phyloP scores from a whole-genome alignment of 2,797 vertebrate species.

The Antennarius maculatus region DNA sequence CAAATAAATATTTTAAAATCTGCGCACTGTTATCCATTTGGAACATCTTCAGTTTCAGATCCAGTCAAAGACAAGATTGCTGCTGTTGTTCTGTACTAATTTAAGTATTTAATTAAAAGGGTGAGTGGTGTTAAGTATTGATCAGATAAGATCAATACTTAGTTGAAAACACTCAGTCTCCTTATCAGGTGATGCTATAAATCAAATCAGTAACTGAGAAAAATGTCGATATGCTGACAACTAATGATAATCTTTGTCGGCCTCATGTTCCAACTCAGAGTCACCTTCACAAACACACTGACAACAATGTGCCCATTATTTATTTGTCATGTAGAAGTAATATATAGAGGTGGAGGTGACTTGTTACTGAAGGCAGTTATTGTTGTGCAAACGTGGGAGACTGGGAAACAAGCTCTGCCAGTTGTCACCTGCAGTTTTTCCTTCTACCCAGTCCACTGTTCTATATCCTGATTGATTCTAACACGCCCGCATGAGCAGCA shows the following conservation, averaged over 20 bases:
- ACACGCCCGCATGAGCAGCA: constrained; percentile 23
- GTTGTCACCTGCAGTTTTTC: constrained; percentile 59
- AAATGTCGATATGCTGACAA: no score
- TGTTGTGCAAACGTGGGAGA: constrained; percentile 60
- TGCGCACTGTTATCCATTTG: not conserved
- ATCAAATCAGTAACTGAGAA: no score
- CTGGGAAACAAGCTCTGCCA: constrained; percentile 64
- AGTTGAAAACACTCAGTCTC: not conserved
- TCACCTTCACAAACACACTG: constrained; percentile 14
- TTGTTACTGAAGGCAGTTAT: constrained; percentile 53
- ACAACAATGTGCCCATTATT: constrained; percentile 35
- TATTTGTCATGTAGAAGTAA: constrained; percentile 3
- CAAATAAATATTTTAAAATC: not conserved
- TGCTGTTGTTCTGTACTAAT: constrained; percentile 1
- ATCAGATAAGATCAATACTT: constrained; percentile 5
- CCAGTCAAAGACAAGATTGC: not conserved
- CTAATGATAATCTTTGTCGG: not conserved
- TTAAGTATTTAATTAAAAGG: not conserved
- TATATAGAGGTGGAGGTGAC: constrained; percentile 21
- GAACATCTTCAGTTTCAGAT: not conserved
- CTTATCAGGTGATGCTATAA: not conserved
- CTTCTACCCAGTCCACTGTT: constrained; percentile 61
- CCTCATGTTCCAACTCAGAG: constrained; percentile 10
- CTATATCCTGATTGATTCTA: constrained; percentile 39
- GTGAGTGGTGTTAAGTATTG: not conserved